Conservation (phyloP, 2,888 invertebrate species). For the Tupiocoris notatus region DNA sequence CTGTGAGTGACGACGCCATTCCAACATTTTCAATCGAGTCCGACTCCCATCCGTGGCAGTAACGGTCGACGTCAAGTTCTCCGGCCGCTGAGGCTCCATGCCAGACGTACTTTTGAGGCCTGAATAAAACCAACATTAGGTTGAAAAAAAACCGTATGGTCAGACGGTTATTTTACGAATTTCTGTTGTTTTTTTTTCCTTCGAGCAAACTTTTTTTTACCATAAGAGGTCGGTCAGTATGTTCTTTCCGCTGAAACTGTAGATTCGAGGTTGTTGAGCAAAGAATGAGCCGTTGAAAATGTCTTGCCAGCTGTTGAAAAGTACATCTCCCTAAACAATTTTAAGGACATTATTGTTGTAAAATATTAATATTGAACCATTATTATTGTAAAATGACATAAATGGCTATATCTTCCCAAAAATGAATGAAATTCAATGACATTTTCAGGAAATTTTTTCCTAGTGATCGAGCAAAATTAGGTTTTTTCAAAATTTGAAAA, state of each 20-base stretch:
- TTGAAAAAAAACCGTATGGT: too few species aligned
- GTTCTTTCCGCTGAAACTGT: slow-evolving; percentile 92
- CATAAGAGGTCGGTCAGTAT: slow-evolving; percentile 83
- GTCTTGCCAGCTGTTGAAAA: slow-evolving; percentile 90
- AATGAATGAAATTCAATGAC: too few species aligned
- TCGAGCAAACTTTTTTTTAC: slow-evolving; percentile 60
- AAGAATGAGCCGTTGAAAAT: slow-evolving; percentile 84
- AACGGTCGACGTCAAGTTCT: slow-evolving; percentile 79
- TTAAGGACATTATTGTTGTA: too few species aligned
- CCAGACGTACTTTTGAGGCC: slow-evolving; percentile 94
- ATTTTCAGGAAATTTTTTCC: too few species aligned
- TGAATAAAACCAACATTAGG: slow-evolving; percentile 56
- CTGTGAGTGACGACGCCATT: slow-evolving; percentile 74
- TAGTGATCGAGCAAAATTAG: too few species aligned
- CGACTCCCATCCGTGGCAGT: slow-evolving; percentile 90
- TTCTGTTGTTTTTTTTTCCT: too few species aligned
- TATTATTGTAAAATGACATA: too few species aligned
- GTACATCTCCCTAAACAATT: slow-evolving; percentile 71
- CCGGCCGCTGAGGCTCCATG: slow-evolving; percentile 88
- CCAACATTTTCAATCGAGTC: slow-evolving; percentile 71
- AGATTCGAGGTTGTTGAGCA: slow-evolving; percentile 78
- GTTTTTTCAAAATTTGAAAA: too few species aligned
- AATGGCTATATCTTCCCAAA: too few species aligned
- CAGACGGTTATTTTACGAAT: too few species aligned
- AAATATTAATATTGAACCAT: too few species aligned